Base-by-base conservation (phyloP, 1,140 invertebrate genomes). In the Melipona quadrifasciata region DNA sequence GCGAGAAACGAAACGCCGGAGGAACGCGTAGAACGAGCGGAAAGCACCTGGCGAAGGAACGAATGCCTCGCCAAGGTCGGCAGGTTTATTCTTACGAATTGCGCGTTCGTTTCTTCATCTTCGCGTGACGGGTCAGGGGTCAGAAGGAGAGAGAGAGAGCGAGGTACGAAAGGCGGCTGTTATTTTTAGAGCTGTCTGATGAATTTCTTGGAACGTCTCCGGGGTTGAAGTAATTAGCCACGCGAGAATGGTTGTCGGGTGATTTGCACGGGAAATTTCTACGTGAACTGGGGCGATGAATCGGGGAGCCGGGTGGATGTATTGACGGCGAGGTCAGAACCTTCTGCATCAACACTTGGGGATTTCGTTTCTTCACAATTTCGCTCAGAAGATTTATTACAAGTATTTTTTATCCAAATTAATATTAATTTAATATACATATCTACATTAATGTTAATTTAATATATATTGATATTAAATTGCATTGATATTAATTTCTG, bases 71-170 rank as follows among this genome's bases (percentile, higher is more conserved):
- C 53, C 65, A 77, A 79, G 74, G 75, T 61, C 57, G 17, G 2
- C 57, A 39, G 71, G 67, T 76, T 47, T 85, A 84, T 87, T 87
- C 77, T 71, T 47, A 27, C 24, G 61, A 53, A 47, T 47, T 47
- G 39, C 39, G 39, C 39, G 39, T 47, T 47, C 34, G 55, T n/a
- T 80, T 76, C 74, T 77, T 85, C 78, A 72, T 72, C 27, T 64
- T 87, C 67, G 78, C 86, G 77, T 81, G 83, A 72, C 86, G 31
- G 83, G 47, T 77, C 58, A 71, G 27, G 67, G 53, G 55, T 85
- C 31, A 58, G 61, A 14, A 19, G 6, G 12, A 17, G 55, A 12
- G 27, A 19, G 1, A 5, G 0, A 6, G 8, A 21, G 6, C 39
- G 47, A 5, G 31, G 39, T 39, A 39, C 39, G 39, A 39, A 39